phyloP scores from a whole-genome alignment of 2,797 vertebrate species.

The Notoglanidium macrostoma region DNA sequence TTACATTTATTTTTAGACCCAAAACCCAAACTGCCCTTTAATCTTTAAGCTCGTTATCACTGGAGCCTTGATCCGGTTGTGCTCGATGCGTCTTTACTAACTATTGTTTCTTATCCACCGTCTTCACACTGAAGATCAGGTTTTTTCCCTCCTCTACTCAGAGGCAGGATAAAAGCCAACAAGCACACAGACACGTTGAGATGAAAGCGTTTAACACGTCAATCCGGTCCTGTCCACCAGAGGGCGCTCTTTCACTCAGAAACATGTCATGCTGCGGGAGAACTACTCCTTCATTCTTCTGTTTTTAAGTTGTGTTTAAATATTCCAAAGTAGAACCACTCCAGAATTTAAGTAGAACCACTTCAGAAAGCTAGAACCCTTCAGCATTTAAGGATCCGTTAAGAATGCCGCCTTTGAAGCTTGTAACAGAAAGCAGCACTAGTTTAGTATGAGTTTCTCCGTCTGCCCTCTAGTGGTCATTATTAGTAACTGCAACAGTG shows the following conservation, averaged over 20 bases:
- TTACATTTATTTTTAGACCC: not conserved
- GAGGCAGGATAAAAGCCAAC: not conserved
- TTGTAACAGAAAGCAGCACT: not conserved
- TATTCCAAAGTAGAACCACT: not conserved
- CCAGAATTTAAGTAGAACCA: not conserved
- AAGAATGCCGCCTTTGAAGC: not conserved
- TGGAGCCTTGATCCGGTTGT: not conserved
- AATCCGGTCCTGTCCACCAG: not conserved
- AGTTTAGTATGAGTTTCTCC: not conserved
- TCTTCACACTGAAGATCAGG: not conserved
- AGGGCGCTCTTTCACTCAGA: not conserved
- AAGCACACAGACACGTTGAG: not conserved
- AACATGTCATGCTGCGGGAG: not conserved
- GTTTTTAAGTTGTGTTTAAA: not conserved
- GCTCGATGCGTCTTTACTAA: not conserved
- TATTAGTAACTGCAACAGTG: not conserved
- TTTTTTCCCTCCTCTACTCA: not conserved
- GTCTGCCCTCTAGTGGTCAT: not conserved
- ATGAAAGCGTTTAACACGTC: not conserved
- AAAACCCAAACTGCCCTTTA: no score
- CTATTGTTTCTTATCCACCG: no score
- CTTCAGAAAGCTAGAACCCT: not conserved
- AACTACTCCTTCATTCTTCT: not conserved
- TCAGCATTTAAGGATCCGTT: not conserved
- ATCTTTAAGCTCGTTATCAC: not conserved